Percentiles rank a stretch among this genome's conserved stretches.
phyloP scores from a whole-genome alignment of 2,888 invertebrate genomes.

The Athripsodes cinereus region DNA sequence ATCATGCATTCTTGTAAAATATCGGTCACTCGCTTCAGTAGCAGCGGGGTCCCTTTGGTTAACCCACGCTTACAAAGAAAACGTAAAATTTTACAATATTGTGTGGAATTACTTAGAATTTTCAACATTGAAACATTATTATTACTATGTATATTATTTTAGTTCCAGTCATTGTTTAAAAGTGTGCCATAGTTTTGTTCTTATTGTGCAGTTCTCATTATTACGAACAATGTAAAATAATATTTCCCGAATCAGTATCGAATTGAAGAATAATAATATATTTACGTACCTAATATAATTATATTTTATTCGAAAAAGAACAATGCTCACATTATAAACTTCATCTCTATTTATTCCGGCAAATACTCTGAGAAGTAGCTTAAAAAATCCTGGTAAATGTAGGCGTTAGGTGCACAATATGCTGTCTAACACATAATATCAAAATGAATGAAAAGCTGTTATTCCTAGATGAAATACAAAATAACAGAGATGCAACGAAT shows the following conservation, averaged over 20 bases:
- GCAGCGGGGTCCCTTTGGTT: slow-evolving; percentile 17
- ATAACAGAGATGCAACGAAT: too few species aligned
- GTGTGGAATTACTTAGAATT: slow-evolving; percentile 7
- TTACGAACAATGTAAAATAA: neutral
- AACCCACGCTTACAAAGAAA: slow-evolving; percentile 10
- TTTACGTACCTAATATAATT: too few species aligned
- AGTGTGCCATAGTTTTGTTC: slow-evolving; percentile 15
- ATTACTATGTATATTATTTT: slow-evolving; percentile 3
- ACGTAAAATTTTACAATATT: slow-evolving; percentile 4
- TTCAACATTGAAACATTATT: neutral
- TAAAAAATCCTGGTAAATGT: too few species aligned
- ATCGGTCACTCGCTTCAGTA: slow-evolving; percentile 22
- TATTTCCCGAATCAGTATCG: neutral
- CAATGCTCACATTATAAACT: too few species aligned
- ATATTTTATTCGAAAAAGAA: too few species aligned
- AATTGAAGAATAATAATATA: too few species aligned
- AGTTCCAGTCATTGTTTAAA: slow-evolving; percentile 11
- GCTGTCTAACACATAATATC: too few species aligned
- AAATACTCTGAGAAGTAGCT: too few species aligned
- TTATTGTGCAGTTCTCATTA: slow-evolving; percentile 5
- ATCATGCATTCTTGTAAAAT: slow-evolving; percentile 24
- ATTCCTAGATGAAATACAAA: too few species aligned
- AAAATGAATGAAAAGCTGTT: too few species aligned
- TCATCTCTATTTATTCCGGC: too few species aligned
- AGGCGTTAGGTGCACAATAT: too few species aligned